Conservation (phyloP, 2,113 vertebrate genomes). For the Sphaerodactylus townsendi region DNA sequence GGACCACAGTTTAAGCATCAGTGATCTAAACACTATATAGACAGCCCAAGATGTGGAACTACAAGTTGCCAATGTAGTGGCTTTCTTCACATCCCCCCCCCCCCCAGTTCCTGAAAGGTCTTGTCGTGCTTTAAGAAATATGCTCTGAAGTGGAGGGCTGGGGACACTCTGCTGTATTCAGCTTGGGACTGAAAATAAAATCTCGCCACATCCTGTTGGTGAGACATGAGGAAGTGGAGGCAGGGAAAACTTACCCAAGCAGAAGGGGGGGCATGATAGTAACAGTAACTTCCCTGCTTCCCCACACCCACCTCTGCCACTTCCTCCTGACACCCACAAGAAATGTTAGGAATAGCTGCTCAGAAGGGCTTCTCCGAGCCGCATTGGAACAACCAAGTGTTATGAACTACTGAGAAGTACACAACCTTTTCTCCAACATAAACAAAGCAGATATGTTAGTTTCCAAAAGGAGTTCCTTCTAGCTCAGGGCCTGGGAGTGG, state of each 20-base stretch:
- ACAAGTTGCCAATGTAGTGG: not conserved
- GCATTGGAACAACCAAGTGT: not conserved
- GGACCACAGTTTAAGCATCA: not conserved
- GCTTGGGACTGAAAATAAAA: conserved; percentile 8
- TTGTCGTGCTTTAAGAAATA: not conserved
- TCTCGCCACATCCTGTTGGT: conserved; percentile 35
- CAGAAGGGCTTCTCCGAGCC: conserved; percentile 21
- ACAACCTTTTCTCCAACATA: not conserved
- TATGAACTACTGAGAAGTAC: not conserved
- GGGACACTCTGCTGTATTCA: not conserved
- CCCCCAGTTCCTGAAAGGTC: not conserved
- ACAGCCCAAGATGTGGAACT: no score
- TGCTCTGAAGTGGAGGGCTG: not conserved
- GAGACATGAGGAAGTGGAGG: conserved; percentile 17
- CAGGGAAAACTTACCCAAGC: conserved; percentile 3
- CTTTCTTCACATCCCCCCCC: not conserved
- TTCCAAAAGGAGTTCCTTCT: not conserved
- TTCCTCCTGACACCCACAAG: conserved; percentile 27
- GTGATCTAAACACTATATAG: not conserved
- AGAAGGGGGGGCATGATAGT: not conserved
- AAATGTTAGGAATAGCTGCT: conserved; percentile 25
- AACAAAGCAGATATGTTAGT: not conserved
- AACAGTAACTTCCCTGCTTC: not conserved
- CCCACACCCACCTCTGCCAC: conserved; percentile 10
- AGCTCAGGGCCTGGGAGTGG: not conserved